Evolutionary conservation across 1,140 invertebrate genomes (phyloP).

Genomic region (Acromyrmex echinatior): DNA sequence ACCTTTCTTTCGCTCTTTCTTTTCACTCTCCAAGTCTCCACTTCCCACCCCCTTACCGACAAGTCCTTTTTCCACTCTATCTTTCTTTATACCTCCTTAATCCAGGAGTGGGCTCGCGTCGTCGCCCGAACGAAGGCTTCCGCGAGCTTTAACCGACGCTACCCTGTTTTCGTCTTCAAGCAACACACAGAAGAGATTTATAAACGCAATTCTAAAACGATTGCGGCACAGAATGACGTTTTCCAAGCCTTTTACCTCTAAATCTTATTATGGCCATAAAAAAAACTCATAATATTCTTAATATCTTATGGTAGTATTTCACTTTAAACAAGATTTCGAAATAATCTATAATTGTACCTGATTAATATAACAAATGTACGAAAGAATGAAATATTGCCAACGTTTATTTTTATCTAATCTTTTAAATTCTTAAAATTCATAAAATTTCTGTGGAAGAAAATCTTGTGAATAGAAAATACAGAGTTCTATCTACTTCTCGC

Average conservation of each 20-base stretch:
- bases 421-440: background rate
- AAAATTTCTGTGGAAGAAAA: constrained; percentile 5
- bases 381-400: background rate
- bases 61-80: constrained; percentile 63
- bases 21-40: constrained; percentile 4
- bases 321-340: background rate
- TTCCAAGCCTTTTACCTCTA: constrained; percentile 7
- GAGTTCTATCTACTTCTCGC: background rate
- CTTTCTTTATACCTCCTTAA: constrained; percentile 71
- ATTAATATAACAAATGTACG: background rate
- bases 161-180: constrained; percentile 36
- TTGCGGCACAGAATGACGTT: constrained; percentile 46
- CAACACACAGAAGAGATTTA: constrained; percentile 49
- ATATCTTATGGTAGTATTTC: background rate
- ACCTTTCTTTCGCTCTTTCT: constrained; percentile 30
- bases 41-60: constrained; percentile 41
- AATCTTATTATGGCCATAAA: constrained; percentile 21
- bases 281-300: constrained; percentile 16
- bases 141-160: constrained; percentile 56
- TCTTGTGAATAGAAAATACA: constrained; percentile 25
- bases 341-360: background rate
- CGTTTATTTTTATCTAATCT: constrained; percentile 3
- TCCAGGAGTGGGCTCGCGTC: constrained; percentile 57
- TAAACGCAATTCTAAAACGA: constrained; percentile 55
- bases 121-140: constrained; percentile 34